These are phyloP conservation scores for Zaprionus vittiger DNA, from an alignment of 1,140 invertebrate genomes.

Conservation along the genomic window DNA sequence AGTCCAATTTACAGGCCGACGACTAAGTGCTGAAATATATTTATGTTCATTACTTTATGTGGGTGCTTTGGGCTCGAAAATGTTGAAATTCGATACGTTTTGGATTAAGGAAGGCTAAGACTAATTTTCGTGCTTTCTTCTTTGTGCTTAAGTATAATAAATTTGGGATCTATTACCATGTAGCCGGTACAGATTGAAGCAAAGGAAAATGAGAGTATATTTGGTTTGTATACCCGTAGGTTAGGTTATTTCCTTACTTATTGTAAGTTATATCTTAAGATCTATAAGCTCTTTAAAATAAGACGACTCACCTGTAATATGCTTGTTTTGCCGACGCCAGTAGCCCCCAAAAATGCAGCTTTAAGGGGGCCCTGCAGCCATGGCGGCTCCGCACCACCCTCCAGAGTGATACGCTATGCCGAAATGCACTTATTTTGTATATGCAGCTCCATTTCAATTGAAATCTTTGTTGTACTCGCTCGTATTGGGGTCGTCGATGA, in stretches of 20 bases:
- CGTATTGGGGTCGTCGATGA: conserved; percentile 35
- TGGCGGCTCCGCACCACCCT: conserved; percentile 84
- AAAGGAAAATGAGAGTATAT: too few relatives aligned
- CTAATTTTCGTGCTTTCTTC: background rate
- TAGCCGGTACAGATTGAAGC: too few relatives aligned
- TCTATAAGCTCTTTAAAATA: background rate
- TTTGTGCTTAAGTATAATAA: too few relatives aligned
- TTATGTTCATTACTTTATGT: background rate
- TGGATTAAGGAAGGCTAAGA: background rate
- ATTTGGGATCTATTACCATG: too few relatives aligned
- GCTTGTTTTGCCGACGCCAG: conserved; percentile 92
- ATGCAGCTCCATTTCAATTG: conserved; percentile 84
- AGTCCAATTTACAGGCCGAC: conserved; percentile 32
- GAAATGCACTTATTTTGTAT: conserved; percentile 84
- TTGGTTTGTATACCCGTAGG: too few relatives aligned
- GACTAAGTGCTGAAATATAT: conserved; percentile 1
- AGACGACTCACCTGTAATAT: conserved; percentile 89
- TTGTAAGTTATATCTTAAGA: too few relatives aligned
- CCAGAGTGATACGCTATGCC: conserved; percentile 85
- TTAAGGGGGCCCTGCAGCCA: conserved; percentile 89
- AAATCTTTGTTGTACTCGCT: conserved; percentile 77
- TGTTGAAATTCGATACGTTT: background rate
- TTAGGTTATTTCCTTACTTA: too few relatives aligned
- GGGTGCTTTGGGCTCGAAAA: background rate
- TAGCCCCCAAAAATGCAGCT: conserved; percentile 91